phyloP scores from a whole-genome alignment of 2,113 vertebrate species.

The Bombycilla garrulus region DNA sequence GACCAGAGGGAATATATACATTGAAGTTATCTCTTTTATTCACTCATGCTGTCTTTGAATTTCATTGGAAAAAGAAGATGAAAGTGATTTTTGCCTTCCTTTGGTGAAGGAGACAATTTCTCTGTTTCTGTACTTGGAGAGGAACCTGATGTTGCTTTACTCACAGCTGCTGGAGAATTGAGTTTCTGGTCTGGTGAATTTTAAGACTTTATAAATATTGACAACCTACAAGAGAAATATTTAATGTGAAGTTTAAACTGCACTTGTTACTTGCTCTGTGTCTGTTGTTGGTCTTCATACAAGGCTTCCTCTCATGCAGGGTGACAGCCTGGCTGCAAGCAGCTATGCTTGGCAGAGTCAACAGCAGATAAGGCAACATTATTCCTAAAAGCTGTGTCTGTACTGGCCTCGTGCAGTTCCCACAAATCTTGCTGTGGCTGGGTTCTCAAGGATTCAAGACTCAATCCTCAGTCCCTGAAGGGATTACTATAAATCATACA shows the following conservation, averaged over 20 bases:
- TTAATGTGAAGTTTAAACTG: not conserved
- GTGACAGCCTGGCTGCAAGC: not conserved
- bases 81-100: not conserved
- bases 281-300: not conserved
- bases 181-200: constrained; percentile 25
- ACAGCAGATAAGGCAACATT: not conserved
- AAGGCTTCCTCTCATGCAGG: not conserved
- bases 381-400: not conserved
- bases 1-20: not conserved
- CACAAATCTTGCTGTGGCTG: not conserved
- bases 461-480: not conserved
- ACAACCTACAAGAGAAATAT: not conserved
- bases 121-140: not conserved
- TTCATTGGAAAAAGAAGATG: not conserved
- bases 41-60: not conserved
- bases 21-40: not conserved
- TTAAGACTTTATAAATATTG: constrained; percentile 29
- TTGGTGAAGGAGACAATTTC: not conserved
- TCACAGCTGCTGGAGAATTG: not conserved
- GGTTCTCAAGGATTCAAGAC: not conserved
- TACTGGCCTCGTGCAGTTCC: not conserved
- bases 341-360: accelerated
- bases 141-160: not conserved
- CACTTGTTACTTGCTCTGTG: not conserved
- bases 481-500: not conserved